Evolutionary conservation across 2,888 invertebrate species (phyloP).

Genomic region (Sarcophaga rosellei): DNA sequence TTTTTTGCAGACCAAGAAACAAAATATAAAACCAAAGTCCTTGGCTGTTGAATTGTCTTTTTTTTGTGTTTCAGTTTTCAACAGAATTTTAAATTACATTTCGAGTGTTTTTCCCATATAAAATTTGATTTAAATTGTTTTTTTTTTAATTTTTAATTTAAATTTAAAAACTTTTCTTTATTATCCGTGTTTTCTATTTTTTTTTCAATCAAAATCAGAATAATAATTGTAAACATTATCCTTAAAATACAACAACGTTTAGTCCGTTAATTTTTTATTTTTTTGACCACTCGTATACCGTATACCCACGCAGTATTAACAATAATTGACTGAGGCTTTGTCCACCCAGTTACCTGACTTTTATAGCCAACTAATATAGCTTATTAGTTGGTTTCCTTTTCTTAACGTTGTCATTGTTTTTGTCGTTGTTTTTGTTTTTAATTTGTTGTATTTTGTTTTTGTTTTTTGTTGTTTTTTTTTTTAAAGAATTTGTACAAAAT

Average conservation of each 20-base stretch:
- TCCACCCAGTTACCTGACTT: slow-evolving; percentile 64
- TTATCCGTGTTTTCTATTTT: slow-evolving; percentile 42
- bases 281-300: slow-evolving; percentile 54
- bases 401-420: background rate
- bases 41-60: slow-evolving; percentile 18
- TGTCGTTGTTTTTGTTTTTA: background rate
- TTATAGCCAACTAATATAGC: slow-evolving; percentile 64
- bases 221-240: too few species aligned
- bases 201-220: background rate
- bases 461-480: slow-evolving; percentile 26
- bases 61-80: background rate
- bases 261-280: background rate
- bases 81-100: slow-evolving; percentile 16
- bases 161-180: background rate
- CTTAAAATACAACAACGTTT: background rate
- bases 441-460: slow-evolving; percentile 12
- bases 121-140: background rate
- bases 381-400: slow-evolving; percentile 55
- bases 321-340: slow-evolving; percentile 66
- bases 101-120: background rate
- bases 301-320: slow-evolving; percentile 60
- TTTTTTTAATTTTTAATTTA: background rate
- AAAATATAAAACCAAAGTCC: slow-evolving; percentile 40
- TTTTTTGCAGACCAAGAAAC: slow-evolving; percentile 19
- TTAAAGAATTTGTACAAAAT: slow-evolving; percentile 55